A percentile compares a stretch with the other conserved stretches of the same genome.
phyloP scores from a whole-genome alignment of 2,113 vertebrate genomes.

The Chionis minor region DNA sequence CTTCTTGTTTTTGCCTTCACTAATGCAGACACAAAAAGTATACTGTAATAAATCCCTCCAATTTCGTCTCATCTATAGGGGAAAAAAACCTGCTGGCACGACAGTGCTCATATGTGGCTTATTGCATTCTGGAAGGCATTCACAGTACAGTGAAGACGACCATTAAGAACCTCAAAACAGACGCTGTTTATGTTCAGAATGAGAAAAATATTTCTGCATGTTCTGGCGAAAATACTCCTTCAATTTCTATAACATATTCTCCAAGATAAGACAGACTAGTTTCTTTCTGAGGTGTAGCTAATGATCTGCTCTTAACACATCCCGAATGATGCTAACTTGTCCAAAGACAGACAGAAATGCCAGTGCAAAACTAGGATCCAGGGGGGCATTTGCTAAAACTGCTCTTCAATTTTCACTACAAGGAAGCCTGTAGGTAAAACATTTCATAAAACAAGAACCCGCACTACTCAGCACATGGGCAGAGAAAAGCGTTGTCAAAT shows the following conservation, averaged over 20 bases:
- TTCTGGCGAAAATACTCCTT: background rate
- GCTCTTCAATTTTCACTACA: background rate
- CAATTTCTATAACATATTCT: background rate
- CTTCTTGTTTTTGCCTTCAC: background rate
- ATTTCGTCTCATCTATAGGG: background rate
- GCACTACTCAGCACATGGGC: background rate
- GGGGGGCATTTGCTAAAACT: background rate
- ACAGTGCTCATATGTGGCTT: background rate
- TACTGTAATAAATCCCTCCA: background rate
- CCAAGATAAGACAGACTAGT: background rate
- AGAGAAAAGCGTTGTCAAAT: background rate
- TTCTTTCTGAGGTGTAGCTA: background rate
- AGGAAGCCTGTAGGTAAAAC: background rate
- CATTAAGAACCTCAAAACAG: background rate
- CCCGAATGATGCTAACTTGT: background rate
- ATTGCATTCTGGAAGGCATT: background rate
- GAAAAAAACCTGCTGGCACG: background rate
- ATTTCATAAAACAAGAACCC: too few species aligned
- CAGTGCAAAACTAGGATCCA: background rate
- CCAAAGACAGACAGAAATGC: background rate
- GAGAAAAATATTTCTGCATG: background rate
- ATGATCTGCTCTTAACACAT: background rate
- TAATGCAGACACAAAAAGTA: background rate
- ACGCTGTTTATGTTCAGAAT: background rate
- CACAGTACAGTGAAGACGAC: background rate